Base-by-base conservation (phyloP, 2,113 vertebrate species). In the Vanacampus margaritifer region DNA sequence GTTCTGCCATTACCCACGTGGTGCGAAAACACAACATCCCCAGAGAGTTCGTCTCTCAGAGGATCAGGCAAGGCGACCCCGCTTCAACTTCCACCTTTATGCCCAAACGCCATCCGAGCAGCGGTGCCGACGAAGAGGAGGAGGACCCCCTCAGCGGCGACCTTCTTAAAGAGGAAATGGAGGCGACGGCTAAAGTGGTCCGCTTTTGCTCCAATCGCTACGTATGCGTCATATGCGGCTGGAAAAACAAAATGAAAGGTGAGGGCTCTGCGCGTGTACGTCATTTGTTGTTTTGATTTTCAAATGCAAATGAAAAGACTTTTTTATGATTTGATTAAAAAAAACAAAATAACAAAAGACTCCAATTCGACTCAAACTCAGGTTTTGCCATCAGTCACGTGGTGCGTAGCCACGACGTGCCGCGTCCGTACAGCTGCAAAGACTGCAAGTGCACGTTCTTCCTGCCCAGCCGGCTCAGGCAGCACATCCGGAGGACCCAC, bases 331-430 rank as follows among this genome's bases (percentile, higher is more conserved):
- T n/a, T n/a, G n/a, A n/a, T n/a, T n/a, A n/a, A n/a, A n/a, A n/a
- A n/a, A n/a, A n/a, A n/a, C n/a, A n/a, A n/a, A n/a, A n/a, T n/a
- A n/a, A n/a, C n/a, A n/a, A n/a, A n/a, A n/a, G n/a, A n/a, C n/a
- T n/a, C n/a, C n/a, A n/a, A n/a, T n/a, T n/a, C n/a, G n/a, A n/a
- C n/a, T n/a, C n/a, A n/a, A n/a, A n/a, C n/a, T n/a, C n/a, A 90
- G 88, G 88, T 1, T 84, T 87, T 0, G 83, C 75, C 64, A 74
- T 84, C 78, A 87, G 75, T 3, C 88, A 90, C 16, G 73, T 90
- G 72, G 71, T 74, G 45, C 78, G 86, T 1, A 17, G 46, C 50
- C 88, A 89, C 5, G 57, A 84, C 4, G 78, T 87, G 16, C 65
- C 71, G 69, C 78, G 84, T 0, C 78, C 78, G 0, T 86, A 83